Percentiles rank a stretch among this genome's conserved stretches.
Evolutionary conservation across 2,113 vertebrate species (phyloP).

Genomic region (Psilopsiagon aymara): DNA sequence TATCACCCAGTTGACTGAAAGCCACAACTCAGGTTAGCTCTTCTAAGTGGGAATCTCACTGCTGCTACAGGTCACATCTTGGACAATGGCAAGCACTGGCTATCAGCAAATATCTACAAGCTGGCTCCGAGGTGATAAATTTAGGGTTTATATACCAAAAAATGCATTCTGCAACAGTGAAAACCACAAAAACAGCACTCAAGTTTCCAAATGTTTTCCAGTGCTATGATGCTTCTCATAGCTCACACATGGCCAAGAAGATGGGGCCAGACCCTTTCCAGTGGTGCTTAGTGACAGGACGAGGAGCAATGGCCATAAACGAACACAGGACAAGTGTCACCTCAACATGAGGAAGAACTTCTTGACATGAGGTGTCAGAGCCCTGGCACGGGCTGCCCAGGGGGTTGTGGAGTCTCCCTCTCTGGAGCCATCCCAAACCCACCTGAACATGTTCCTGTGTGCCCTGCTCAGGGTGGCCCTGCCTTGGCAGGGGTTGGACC

Average conservation of each 20-base stretch:
- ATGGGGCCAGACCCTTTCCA: background rate
- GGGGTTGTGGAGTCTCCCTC: background rate
- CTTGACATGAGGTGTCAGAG: background rate
- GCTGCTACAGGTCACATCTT: background rate
- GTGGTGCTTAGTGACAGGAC: background rate
- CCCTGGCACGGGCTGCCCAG: background rate
- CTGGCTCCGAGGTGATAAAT: background rate
- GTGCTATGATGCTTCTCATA: background rate
- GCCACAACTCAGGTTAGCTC: background rate
- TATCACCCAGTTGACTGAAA: background rate
- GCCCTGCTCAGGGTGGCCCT: background rate
- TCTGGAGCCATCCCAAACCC: background rate
- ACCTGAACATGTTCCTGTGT: background rate
- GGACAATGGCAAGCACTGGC: background rate
- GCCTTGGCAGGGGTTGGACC: background rate
- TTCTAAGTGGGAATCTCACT: background rate
- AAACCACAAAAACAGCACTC: background rate
- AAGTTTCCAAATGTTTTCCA: slow-evolving; percentile 8
- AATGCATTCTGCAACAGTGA: background rate
- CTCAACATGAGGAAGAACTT: background rate
- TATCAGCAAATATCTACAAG: background rate
- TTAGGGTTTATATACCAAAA: background rate
- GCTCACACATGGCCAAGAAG: background rate
- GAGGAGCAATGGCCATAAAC: background rate
- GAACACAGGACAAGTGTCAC: background rate